Percentiles rank a stretch among this genome's conserved stretches.
phyloP scores from a whole-genome alignment of 2,113 vertebrate species.

The Ophthalmolycus amberensis region DNA sequence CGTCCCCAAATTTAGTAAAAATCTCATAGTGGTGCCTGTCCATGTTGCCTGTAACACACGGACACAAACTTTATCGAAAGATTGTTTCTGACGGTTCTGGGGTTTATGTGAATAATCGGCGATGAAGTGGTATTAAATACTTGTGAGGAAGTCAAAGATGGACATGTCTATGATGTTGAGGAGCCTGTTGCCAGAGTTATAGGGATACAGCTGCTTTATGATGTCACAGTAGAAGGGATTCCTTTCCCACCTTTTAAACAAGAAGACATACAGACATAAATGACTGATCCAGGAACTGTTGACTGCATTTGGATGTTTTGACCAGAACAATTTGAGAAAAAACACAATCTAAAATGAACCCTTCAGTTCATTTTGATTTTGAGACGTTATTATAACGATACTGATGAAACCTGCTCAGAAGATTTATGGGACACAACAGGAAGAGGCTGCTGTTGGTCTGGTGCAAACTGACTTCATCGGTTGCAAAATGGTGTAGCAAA shows the following conservation, averaged over 20 bases:
- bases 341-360: not conserved
- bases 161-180: slow-evolving; percentile 98
- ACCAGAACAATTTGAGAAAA: not conserved
- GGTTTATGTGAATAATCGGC: not conserved
- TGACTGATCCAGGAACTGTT: not conserved
- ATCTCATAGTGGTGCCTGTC: slow-evolving; percentile 98
- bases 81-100: no score
- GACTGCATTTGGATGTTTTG: not conserved
- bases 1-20: slow-evolving; percentile 96
- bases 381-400: not conserved
- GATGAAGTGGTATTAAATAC: slow-evolving; percentile 70
- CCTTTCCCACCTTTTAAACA: slow-evolving; percentile 90
- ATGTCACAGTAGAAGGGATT: slow-evolving; percentile 93
- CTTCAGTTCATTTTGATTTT: not conserved
- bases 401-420: not conserved
- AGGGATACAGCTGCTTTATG: slow-evolving; percentile 89
- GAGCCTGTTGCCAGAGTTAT: slow-evolving; percentile 89
- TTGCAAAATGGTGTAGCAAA: not conserved
- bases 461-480: not conserved
- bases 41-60: slow-evolving; percentile 90
- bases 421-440: slow-evolving; percentile 13
- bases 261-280: not conserved
- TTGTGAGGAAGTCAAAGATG: slow-evolving; percentile 95
- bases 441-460: slow-evolving; percentile 6
- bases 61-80: not conserved